Conservation (phyloP, 2,888 invertebrate species). For the Nebria brevicollis region DNA sequence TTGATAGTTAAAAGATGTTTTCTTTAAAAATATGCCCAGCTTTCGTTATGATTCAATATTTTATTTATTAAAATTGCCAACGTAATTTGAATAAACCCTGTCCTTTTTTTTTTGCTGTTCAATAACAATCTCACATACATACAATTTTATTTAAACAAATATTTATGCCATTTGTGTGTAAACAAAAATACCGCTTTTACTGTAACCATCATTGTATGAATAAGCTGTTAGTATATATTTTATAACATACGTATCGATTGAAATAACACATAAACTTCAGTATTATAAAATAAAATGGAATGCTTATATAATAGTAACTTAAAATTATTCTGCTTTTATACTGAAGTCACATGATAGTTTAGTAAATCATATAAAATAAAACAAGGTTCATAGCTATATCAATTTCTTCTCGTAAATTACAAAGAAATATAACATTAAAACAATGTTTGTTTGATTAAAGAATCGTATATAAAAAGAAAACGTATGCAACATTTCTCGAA, state of each 20-base stretch:
- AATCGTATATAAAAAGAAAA: too few relatives aligned
- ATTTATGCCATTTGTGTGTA: constrained; percentile 40
- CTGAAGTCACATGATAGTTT: neutral
- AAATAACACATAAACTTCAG: neutral
- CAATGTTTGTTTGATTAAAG: too few relatives aligned
- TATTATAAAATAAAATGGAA: neutral
- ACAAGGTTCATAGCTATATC: neutral
- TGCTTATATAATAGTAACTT: neutral
- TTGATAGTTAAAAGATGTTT: constrained; percentile 9
- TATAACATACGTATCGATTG: neutral
- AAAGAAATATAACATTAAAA: too few relatives aligned
- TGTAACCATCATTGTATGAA: constrained; percentile 40
- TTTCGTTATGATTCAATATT: neutral
- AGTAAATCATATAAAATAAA: neutral
- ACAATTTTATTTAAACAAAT: constrained; percentile 29
- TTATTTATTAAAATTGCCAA: neutral
- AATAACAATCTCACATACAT: constrained; percentile 34
- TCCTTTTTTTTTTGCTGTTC: constrained; percentile 33
- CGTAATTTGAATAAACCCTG: constrained; percentile 30
- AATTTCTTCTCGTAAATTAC: neutral
- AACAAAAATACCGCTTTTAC: constrained; percentile 24
- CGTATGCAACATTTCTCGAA: too few relatives aligned
- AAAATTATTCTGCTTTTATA: neutral
- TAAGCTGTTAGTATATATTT: neutral
- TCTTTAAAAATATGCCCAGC: constrained; percentile 12